A percentile compares a stretch with the other conserved stretches of the same genome.
phyloP scores from a whole-genome alignment of 2,797 vertebrate genomes.

The Enteromius paludinosus region DNA sequence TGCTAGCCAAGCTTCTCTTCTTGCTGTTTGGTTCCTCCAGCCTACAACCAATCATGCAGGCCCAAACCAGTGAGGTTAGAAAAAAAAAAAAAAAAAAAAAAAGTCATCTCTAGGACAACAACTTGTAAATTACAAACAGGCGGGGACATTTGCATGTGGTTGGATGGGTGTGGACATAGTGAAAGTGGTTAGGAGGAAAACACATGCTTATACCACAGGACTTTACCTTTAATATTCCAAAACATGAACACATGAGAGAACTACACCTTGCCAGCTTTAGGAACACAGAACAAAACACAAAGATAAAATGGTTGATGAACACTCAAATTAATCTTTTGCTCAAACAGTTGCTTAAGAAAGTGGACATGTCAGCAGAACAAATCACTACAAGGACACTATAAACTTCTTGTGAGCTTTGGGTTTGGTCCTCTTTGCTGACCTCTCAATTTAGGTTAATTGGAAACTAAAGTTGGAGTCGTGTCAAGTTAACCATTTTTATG shows the following conservation, averaged over 20 bases:
- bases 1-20: slow-evolving; percentile 10
- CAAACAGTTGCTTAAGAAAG: slow-evolving; percentile 10
- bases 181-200: slow-evolving; percentile 32
- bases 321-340: slow-evolving; percentile 38
- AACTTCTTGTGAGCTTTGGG: slow-evolving; percentile 11
- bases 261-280: slow-evolving; percentile 63
- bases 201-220: slow-evolving; percentile 53
- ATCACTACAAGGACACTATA: slow-evolving; percentile 1
- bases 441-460: slow-evolving; percentile 43
- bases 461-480: slow-evolving; percentile 29
- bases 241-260: slow-evolving; percentile 68
- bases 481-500: slow-evolving; percentile 24
- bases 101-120: slow-evolving; percentile 70
- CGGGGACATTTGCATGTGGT: slow-evolving; percentile 27
- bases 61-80: slow-evolving; percentile 57
- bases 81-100: slow-evolving; percentile 46
- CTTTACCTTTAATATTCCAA: slow-evolving; percentile 72
- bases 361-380: background rate
- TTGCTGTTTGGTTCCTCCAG: background rate
- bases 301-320: slow-evolving; percentile 56
- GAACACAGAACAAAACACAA: slow-evolving; percentile 59
- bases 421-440: slow-evolving; percentile 15
- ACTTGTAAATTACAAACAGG: slow-evolving; percentile 66
- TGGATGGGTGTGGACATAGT: slow-evolving; percentile 46
- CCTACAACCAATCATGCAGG: slow-evolving; percentile 57